These are phyloP conservation scores for Taenaris catops DNA, from an alignment of 2,888 invertebrate species.

Conservation along the genomic window DNA sequence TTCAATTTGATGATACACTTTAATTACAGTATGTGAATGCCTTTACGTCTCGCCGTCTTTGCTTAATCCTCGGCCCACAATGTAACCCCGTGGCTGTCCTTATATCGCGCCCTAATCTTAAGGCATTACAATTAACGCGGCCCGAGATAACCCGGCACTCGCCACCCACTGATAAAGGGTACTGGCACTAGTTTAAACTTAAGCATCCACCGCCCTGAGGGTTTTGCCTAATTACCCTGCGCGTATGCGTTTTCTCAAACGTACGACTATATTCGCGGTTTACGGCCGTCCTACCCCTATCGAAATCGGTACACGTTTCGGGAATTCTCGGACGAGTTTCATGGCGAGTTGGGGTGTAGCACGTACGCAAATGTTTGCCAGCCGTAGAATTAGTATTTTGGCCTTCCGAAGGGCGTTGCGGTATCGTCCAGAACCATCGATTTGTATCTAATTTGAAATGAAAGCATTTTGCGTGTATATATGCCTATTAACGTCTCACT, in stretches of 20 bases:
- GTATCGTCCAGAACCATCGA: slow-evolving; percentile 65
- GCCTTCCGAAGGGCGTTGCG: slow-evolving; percentile 42
- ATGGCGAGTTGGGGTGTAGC: slow-evolving; percentile 43
- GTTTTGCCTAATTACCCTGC: slow-evolving; percentile 76
- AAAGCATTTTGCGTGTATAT: slow-evolving; percentile 68
- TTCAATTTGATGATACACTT: too few relatives aligned
- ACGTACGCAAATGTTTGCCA: slow-evolving; percentile 68
- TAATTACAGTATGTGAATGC: slow-evolving; percentile 9
- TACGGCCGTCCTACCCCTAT: slow-evolving; percentile 32
- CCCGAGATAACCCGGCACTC: slow-evolving; percentile 74
- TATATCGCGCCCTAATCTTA: slow-evolving; percentile 70
- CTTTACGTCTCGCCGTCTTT: slow-evolving; percentile 24
- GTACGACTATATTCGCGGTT: slow-evolving; percentile 36
- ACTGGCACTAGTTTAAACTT: slow-evolving; percentile 71
- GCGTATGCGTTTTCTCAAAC: slow-evolving; percentile 37
- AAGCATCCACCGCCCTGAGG: slow-evolving; percentile 70
- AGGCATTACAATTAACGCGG: slow-evolving; percentile 77
- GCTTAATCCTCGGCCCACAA: slow-evolving; percentile 36
- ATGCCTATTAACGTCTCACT: too few relatives aligned
- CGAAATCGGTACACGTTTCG: slow-evolving; percentile 45
- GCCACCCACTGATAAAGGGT: slow-evolving; percentile 76
- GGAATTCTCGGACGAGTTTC: slow-evolving; percentile 41
- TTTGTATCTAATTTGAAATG: slow-evolving; percentile 50
- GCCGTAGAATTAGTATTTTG: slow-evolving; percentile 50
- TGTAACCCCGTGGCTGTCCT: slow-evolving; percentile 37